Evolutionary conservation across 1,140 invertebrate genomes (phyloP), one percentile per base, ranked within the genome.

Genomic region (Muscidifurax raptorellus): DNA sequence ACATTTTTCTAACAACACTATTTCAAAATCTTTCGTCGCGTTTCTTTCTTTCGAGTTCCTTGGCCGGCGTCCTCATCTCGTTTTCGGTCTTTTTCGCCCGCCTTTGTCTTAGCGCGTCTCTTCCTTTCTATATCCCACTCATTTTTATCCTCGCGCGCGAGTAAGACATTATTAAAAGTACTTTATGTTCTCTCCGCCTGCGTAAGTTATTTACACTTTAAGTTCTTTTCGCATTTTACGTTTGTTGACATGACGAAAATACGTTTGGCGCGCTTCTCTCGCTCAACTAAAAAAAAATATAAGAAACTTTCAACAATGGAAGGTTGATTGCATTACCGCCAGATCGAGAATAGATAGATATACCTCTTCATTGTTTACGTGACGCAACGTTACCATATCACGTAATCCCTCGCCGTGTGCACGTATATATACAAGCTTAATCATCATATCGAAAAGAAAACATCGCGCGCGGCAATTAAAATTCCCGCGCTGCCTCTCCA

Each of bases 161-260:
- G 27, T 40, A n/a, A 80, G 67, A 72, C 74, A 72, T 80, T 80
- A 80, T 80, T 72, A 71, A 71, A n/a, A 80, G 18, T 13, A 80
- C n/a, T 52, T 80, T 72, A 80, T 30, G 27, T 71, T 80, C 30
- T 76, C 36, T 80, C 28, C 1, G 7, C 69, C 6, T 32, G 25
- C 5, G 0, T 69, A 18, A 32, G 32, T 69, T 66, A 27, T 77
- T 77, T 59, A 59, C 25, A 40, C 25, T 77, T 76, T 15, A 77
- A 77, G 47, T 25, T 28, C 27, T 77, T 52, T 78, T 78, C 52
- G 28, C 18, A 78, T 36, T 78, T 78, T 36, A 32, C 18, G 18
- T 59, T 22, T n/a, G 52, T 59, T 18, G 52, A 59, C 52, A n/a
- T 13, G 18, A 5, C 18, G 18, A 52, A 18, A 52, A 52, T 52